Percentiles rank a stretch among this genome's conserved stretches.
These are phyloP conservation scores for Papilio machaon DNA, from an alignment of 1,140 invertebrate species.

Conservation along the genomic window DNA sequence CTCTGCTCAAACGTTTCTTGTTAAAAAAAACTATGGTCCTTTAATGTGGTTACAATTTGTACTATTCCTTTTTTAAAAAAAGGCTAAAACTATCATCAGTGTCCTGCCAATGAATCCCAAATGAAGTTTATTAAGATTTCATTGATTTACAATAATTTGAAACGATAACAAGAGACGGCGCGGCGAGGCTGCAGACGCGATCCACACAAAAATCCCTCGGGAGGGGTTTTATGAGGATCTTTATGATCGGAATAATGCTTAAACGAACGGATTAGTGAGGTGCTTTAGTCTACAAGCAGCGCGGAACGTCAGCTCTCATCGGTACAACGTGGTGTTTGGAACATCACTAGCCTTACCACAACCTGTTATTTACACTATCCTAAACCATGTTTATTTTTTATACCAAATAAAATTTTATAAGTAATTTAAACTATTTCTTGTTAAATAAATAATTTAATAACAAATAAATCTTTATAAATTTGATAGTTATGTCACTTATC, in stretches of 20 bases:
- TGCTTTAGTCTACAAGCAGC: constrained; percentile 1
- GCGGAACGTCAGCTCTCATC: background rate
- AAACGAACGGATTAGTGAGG: constrained; percentile 56
- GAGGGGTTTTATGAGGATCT: constrained; percentile 50
- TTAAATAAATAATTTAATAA: too few species aligned
- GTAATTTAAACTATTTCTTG: too few species aligned
- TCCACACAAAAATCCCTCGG: constrained; percentile 48
- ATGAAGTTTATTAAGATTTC: constrained; percentile 11
- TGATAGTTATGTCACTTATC: background rate
- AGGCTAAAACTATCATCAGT: background rate
- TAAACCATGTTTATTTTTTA: background rate
- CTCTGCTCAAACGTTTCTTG: too few species aligned
- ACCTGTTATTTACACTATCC: background rate
- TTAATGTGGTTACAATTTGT: background rate
- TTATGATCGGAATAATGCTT: constrained; percentile 60
- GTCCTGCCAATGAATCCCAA: constrained; percentile 1
- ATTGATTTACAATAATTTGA: constrained; percentile 50
- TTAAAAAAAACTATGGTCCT: background rate
- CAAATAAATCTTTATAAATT: too few species aligned
- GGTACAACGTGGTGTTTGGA: constrained; percentile 10
- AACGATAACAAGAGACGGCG: constrained; percentile 10
- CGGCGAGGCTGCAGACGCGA: background rate
- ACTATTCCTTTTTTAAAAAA: background rate
- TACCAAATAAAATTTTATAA: background rate
- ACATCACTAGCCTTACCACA: background rate